phyloP scores from a whole-genome alignment of 2,113 vertebrate genomes.

The Stegastes partitus region DNA sequence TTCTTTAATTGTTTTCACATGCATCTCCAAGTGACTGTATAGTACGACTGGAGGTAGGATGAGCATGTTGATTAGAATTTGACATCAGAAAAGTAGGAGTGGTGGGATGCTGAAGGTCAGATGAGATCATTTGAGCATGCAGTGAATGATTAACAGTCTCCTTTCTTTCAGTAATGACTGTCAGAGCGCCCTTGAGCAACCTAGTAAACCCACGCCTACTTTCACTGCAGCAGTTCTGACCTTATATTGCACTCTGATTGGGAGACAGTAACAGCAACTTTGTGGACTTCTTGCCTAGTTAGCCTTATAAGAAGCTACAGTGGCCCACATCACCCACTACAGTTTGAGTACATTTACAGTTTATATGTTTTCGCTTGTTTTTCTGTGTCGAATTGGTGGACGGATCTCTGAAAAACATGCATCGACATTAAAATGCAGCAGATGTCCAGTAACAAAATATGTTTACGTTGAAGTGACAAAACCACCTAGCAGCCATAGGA shows the following conservation, averaged over 20 bases:
- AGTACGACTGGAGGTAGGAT: constrained; percentile 32
- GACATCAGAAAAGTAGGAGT: constrained; percentile 57
- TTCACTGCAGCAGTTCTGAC: constrained; percentile 32
- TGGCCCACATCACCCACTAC: background rate
- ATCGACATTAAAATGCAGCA: too few species aligned
- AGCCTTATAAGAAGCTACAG: background rate
- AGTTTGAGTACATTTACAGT: constrained; percentile 4
- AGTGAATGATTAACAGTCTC: constrained; percentile 70
- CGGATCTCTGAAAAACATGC: too few species aligned
- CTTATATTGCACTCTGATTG: constrained; percentile 18
- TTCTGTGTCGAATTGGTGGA: background rate
- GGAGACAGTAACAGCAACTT: background rate
- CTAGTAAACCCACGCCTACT: constrained; percentile 36
- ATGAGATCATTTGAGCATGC: constrained; percentile 71
- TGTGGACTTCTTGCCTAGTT: constrained; percentile 2
- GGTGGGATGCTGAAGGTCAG: constrained; percentile 67
- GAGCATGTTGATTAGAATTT: constrained; percentile 59
- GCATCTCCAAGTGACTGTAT: background rate
- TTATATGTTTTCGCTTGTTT: background rate
- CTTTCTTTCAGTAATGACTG: constrained; percentile 51
- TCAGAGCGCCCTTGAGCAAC: constrained; percentile 72
- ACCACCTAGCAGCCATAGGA: background rate
- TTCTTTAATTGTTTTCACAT: background rate
- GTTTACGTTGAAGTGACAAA: background rate
- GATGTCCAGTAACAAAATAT: background rate